Evolutionary conservation across 2,888 invertebrate species (phyloP).

Genomic region (Tipula helvola): DNA sequence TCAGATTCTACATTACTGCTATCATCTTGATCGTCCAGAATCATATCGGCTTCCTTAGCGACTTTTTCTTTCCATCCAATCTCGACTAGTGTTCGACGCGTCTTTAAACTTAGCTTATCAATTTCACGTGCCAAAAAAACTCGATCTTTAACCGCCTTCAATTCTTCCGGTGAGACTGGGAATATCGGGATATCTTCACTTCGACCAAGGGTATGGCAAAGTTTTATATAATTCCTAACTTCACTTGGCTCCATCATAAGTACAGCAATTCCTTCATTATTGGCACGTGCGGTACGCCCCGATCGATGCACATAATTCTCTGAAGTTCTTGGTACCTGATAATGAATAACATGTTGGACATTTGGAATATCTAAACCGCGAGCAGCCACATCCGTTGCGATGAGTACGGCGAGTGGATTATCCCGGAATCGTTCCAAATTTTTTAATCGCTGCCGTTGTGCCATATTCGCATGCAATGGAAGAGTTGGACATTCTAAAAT

Average conservation of each 20-base stretch:
- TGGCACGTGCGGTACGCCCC: constrained; percentile 89
- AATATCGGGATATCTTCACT: constrained; percentile 80
- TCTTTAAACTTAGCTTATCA: constrained; percentile 59
- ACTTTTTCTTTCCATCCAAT: constrained; percentile 77
- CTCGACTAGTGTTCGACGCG: constrained; percentile 49
- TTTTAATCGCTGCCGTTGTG: constrained; percentile 83
- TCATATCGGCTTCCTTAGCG: constrained; percentile 82
- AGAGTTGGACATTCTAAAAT: constrained; percentile 60
- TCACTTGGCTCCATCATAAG: constrained; percentile 85
- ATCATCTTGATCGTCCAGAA: constrained; percentile 60
- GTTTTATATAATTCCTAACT: constrained; percentile 59
- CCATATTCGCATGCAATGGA: constrained; percentile 81
- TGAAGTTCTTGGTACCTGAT: constrained; percentile 88
- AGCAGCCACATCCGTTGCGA: constrained; percentile 96
- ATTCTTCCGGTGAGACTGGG: constrained; percentile 51
- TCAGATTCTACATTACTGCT: constrained; percentile 25
- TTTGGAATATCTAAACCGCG: constrained; percentile 90
- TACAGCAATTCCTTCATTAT: constrained; percentile 78
- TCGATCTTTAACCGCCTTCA: constrained; percentile 54
- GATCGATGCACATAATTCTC: constrained; percentile 96
- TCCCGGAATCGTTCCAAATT: constrained; percentile 81
- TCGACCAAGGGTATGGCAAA: constrained; percentile 74
- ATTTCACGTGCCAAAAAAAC: constrained; percentile 67
- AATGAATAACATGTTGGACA: constrained; percentile 92
- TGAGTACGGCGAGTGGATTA: constrained; percentile 57